A percentile compares a stretch with the other conserved stretches of the same genome.
Evolutionary conservation across 2,888 invertebrate species (phyloP).

Genomic region (Lasioglossum vierecki): DNA sequence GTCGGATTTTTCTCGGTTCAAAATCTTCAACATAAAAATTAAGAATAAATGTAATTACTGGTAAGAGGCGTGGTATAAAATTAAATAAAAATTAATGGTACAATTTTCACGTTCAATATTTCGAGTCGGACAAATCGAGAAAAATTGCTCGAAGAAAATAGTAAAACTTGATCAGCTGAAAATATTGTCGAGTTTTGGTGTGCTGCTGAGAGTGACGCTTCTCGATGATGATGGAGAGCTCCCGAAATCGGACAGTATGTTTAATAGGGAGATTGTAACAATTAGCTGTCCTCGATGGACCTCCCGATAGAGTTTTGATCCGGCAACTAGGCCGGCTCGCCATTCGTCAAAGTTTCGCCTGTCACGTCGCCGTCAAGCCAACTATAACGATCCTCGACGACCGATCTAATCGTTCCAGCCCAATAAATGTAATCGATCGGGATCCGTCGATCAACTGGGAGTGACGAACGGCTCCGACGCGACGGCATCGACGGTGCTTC

Average conservation of each 20-base stretch:
- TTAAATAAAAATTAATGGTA: background rate
- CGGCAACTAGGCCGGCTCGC: background rate
- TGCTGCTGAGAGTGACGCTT: background rate
- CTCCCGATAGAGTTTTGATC: background rate
- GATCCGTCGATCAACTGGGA: conserved; percentile 4
- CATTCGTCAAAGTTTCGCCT: conserved; percentile 23
- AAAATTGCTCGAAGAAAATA: background rate
- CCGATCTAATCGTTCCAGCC: conserved; percentile 16
- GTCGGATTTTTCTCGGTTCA: background rate
- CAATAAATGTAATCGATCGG: conserved; percentile 16
- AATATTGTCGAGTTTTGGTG: background rate
- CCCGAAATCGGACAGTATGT: background rate
- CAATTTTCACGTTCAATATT: background rate
- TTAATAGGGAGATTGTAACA: conserved; percentile 7
- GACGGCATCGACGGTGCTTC: background rate
- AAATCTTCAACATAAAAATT: background rate
- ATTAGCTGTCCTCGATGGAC: background rate
- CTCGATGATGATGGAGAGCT: background rate
- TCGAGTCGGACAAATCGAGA: background rate
- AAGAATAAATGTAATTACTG: background rate
- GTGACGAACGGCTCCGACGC: conserved; percentile 4
- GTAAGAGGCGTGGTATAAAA: background rate
- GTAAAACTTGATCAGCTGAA: background rate
- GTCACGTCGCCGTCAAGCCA: background rate
- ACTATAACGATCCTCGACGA: conserved; percentile 7